These are phyloP conservation scores for Tiliacea citrago DNA, from an alignment of 2,888 invertebrate genomes.

Conservation along the genomic window DNA sequence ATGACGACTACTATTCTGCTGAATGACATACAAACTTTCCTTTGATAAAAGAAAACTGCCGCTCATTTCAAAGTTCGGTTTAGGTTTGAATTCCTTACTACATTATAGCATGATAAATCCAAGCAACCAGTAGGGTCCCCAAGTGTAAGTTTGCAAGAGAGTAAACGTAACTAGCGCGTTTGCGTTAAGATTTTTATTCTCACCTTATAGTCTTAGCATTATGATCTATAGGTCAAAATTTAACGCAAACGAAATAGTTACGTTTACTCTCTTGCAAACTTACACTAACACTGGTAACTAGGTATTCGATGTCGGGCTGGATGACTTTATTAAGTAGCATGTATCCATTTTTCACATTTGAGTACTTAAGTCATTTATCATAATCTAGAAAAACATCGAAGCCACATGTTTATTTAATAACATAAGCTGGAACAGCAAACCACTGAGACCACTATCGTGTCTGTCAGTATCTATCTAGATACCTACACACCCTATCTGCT, in stretches of 20 bases:
- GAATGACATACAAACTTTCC: background rate
- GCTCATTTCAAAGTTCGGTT: background rate
- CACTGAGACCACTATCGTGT: background rate
- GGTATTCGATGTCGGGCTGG: background rate
- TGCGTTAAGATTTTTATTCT: no score
- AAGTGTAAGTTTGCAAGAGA: no score
- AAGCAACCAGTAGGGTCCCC: no score
- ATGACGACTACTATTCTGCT: background rate
- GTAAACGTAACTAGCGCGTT: no score
- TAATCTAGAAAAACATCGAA: background rate
- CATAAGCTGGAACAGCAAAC: background rate
- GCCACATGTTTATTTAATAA: background rate
- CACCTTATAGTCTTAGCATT: no score
- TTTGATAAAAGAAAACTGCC: background rate
- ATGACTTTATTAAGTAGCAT: background rate
- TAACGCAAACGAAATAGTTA: no score
- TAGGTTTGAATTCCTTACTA: background rate
- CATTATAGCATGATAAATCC: background rate
- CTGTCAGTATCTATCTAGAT: background rate
- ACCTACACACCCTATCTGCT: slow-evolving; percentile 20
- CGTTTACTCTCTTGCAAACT: no score
- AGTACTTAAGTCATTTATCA: background rate
- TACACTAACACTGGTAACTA: no score
- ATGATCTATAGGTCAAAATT: no score
- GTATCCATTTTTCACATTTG: background rate